Evolutionary conservation across 2,113 vertebrate genomes (phyloP).

Genomic region (Dromaius novaehollandiae): DNA sequence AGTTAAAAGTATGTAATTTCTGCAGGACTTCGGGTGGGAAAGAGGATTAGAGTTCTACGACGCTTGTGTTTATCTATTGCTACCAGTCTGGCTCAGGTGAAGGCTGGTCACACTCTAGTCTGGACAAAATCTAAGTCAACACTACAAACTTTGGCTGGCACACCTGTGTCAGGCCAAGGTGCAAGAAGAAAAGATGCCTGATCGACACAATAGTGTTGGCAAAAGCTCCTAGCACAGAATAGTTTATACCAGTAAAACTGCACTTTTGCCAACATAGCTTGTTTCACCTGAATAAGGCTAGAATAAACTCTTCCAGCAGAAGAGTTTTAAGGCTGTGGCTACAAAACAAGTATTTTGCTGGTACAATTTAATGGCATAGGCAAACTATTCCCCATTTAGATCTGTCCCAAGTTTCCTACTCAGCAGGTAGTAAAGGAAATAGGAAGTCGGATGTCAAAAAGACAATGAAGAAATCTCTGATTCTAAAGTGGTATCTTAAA

Average conservation of each 20-base stretch:
- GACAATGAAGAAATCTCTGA: background rate
- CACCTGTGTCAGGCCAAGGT: too few relatives aligned
- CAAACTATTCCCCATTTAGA: background rate
- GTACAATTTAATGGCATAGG: fast-evolving
- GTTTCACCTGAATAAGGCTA: background rate
- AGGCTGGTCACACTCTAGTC: background rate
- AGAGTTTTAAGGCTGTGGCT: background rate
- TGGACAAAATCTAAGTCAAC: background rate
- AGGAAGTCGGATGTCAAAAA: background rate
- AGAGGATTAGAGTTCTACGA: background rate
- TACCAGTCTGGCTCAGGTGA: background rate
- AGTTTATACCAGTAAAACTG: background rate
- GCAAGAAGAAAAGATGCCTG: background rate
- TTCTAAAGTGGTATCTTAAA: background rate
- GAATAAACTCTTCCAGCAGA: background rate
- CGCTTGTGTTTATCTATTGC: background rate
- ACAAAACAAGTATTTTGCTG: background rate
- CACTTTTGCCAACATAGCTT: background rate
- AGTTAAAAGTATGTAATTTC: background rate
- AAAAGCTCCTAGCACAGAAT: background rate
- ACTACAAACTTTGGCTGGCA: background rate
- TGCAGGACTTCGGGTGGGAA: background rate
- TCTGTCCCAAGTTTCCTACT: background rate
- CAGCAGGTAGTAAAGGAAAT: background rate
- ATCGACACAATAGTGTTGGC: background rate